Evolutionary conservation across 2,113 vertebrate species (phyloP).

Genomic region (Polyodon spathula): DNA sequence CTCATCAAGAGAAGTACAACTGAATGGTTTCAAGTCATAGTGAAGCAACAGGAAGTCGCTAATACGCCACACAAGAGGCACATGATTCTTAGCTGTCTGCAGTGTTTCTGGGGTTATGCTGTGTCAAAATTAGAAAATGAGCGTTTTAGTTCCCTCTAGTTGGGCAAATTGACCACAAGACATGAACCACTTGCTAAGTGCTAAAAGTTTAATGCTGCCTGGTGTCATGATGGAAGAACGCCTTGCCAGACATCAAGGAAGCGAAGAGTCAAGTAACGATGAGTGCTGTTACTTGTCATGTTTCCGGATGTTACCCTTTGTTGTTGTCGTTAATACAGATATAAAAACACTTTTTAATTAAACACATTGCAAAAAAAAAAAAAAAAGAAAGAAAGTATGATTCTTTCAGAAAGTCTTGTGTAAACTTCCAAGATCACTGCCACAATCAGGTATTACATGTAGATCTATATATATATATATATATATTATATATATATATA

Average conservation of each 20-base stretch:
- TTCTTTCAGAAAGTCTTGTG: too few relatives aligned
- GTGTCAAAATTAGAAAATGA: slow-evolving; percentile 28
- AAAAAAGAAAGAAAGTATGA: too few relatives aligned
- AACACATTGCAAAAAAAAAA: too few relatives aligned
- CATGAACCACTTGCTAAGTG: slow-evolving; percentile 29
- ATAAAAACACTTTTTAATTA: too few relatives aligned
- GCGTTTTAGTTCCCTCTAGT: slow-evolving; percentile 53
- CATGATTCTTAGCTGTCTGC: slow-evolving; percentile 61
- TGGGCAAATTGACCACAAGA: slow-evolving; percentile 54
- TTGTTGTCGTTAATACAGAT: too few relatives aligned
- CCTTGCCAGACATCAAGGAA: not conserved
- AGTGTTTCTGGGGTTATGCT: slow-evolving; percentile 50
- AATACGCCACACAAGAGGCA: slow-evolving; percentile 46
- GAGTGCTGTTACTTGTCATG: not conserved
- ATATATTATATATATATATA: too few relatives aligned
- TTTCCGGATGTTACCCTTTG: slow-evolving; percentile 3
- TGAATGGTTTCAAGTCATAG: slow-evolving; percentile 35
- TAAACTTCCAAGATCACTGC: too few relatives aligned
- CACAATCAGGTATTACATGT: too few relatives aligned
- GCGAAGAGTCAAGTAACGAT: not conserved
- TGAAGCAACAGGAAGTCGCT: slow-evolving; percentile 64
- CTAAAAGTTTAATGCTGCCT: slow-evolving; percentile 4
- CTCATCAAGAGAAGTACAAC: slow-evolving; percentile 55
- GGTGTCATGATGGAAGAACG: slow-evolving; percentile 24
- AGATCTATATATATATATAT: too few relatives aligned